These are phyloP conservation scores for Ryuthela nishihirai DNA, from an alignment of 2,888 invertebrate species.

Conservation along the genomic window DNA sequence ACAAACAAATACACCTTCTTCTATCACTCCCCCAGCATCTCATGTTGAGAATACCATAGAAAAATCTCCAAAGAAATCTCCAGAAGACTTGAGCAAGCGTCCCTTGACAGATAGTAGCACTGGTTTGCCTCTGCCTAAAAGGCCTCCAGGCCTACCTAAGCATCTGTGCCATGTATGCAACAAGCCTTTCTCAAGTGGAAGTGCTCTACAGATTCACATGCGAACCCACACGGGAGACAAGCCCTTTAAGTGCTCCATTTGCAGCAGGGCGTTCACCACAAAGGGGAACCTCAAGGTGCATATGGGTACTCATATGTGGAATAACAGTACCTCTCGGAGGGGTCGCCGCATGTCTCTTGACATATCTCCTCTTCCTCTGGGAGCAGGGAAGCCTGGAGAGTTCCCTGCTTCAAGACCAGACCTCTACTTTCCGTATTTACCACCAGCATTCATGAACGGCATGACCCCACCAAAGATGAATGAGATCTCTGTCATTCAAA, in stretches of 20 bases:
- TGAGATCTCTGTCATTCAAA: conserved; percentile 37
- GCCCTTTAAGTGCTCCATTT: conserved; percentile 91
- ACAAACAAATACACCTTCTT: conserved; percentile 18
- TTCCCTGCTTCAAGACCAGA: conserved; percentile 11
- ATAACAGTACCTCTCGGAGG: conserved; percentile 86
- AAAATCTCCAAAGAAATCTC: neutral
- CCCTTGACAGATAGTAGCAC: neutral
- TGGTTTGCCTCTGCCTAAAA: conserved; percentile 13
- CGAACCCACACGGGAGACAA: conserved; percentile 98
- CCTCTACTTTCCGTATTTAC: conserved; percentile 24
- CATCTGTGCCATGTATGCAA: conserved; percentile 96
- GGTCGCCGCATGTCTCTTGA: conserved; percentile 94
- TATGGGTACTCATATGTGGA: conserved; percentile 98
- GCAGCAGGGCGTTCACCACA: conserved; percentile 94
- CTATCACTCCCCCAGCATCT: conserved; percentile 6
- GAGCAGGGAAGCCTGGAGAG: conserved; percentile 30
- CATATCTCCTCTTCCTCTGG: conserved; percentile 57
- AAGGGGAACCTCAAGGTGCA: conserved; percentile 93
- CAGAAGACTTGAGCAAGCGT: conserved; percentile 3
- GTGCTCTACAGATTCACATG: conserved; percentile 98
- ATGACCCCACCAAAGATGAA: conserved; percentile 35
- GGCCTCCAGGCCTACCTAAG: conserved; percentile 56
- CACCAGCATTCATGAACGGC: conserved; percentile 30
- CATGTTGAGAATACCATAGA: neutral
- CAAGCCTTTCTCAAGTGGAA: conserved; percentile 97